Base-by-base conservation (phyloP, 2,888 invertebrate genomes). In the Hypomecis punctinalis region DNA sequence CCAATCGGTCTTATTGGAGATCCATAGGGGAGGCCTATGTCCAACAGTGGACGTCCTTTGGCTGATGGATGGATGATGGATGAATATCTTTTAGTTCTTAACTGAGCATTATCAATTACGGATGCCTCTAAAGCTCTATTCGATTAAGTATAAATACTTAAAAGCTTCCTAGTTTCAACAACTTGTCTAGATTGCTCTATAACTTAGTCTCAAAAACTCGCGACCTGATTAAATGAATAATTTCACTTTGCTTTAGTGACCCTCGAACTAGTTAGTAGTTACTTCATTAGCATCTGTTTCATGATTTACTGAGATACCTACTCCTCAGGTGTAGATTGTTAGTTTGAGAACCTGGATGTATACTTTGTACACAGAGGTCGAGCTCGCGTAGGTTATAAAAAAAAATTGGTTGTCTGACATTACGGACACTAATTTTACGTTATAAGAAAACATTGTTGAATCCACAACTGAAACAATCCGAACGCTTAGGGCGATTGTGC, bases 301-400 rank as follows among this genome's bases (percentile, higher is more conserved):
- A 65, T 72, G 68, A 70, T 61, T 72, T 66, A 72, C 60, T 61
- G 64, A 69, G 63, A 68, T 68, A 64, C n/a, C n/a, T n/a, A n/a
- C 61, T 53, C 69, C 68, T 68, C 66, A 68, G 66, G 55, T 53
- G 62, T 53, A 58, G 53, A 52, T 66, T 60, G 65, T 65, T 66
- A 65, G 67, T 60, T 63, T 61, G 63, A 68, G 57, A 71, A 69
- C 48, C 57, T 53, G 39, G 33, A 11, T 6, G n/a, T 56, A 33
- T 59, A 55, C 7, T 42, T 5, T 5, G 9, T 13, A n/a, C 0
- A 36, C 65, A 61, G 65, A 58, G 48, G n/a, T 13, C 60, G 33
- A 61, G 47, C 5, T 55, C 33, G 7, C 11, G 4, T 8, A 6
- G 5, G 23, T 23, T 23, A 23, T 23, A 23, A 23, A 23, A 23